These are phyloP conservation scores for Pachypanchax playfairii DNA, from an alignment of 2,113 vertebrate species.

Conservation along the genomic window DNA sequence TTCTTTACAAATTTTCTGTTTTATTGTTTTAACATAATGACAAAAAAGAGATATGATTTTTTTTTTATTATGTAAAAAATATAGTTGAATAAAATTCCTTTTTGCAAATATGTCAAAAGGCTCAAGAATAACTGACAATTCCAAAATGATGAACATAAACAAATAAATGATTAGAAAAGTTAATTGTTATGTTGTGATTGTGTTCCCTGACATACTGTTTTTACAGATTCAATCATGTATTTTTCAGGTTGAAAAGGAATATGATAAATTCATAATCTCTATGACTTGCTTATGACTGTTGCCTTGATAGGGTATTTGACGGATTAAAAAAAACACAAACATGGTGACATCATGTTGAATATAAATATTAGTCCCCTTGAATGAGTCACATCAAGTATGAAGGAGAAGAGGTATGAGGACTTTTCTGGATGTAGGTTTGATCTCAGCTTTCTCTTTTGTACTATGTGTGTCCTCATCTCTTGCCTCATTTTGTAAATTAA, in stretches of 20 bases:
- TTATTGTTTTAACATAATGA: too few relatives aligned
- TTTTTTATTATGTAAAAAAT: too few relatives aligned
- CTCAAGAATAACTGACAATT: too few relatives aligned
- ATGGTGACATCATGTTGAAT: not conserved
- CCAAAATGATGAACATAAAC: not conserved
- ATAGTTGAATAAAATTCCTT: too few relatives aligned
- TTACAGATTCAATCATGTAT: not conserved
- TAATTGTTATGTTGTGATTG: too few relatives aligned
- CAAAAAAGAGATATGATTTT: too few relatives aligned
- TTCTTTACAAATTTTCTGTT: too few relatives aligned
- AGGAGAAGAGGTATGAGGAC: slow-evolving; percentile 4
- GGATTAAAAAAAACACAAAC: not conserved
- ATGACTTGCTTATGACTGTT: not conserved
- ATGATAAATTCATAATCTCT: not conserved
- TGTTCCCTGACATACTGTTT: not conserved
- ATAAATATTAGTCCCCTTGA: slow-evolving; percentile 1
- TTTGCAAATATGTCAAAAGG: too few relatives aligned
- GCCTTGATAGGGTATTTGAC: not conserved
- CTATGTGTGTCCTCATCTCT: not conserved
- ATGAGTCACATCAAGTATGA: not conserved
- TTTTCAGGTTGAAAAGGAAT: not conserved
- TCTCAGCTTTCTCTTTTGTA: not conserved
- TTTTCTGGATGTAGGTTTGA: slow-evolving; percentile 1
- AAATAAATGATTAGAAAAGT: too few relatives aligned
- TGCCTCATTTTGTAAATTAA: slow-evolving; percentile 5